These are phyloP conservation scores for Poeciliopsis gracilis DNA, from an alignment of 2,797 vertebrate genomes.

Conservation along the genomic window DNA sequence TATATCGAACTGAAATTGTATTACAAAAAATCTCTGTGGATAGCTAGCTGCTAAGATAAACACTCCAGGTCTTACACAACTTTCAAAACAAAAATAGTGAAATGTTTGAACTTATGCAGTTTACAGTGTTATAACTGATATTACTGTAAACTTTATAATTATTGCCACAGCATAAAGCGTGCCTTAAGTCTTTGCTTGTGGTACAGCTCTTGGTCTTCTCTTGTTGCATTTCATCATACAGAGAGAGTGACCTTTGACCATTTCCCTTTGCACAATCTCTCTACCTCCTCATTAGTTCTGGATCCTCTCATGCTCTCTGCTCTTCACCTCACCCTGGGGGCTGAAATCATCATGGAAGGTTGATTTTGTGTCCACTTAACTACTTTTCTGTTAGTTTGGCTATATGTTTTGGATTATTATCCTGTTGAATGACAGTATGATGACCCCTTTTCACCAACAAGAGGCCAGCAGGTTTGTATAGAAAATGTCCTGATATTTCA, in stretches of 20 bases:
- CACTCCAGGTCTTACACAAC: not conserved
- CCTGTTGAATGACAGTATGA: not conserved
- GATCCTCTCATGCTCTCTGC: not conserved
- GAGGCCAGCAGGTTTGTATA: not conserved
- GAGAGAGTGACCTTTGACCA: not conserved
- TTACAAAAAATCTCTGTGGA: not conserved
- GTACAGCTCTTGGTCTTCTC: not conserved
- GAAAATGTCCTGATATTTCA: not conserved
- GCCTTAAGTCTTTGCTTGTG: too few relatives aligned
- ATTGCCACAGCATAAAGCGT: not conserved
- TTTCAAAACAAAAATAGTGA: not conserved
- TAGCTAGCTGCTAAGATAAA: not conserved
- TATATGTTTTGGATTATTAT: not conserved
- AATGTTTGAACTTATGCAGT: not conserved
- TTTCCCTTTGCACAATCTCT: not conserved
- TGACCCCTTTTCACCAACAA: not conserved
- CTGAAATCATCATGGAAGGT: not conserved
- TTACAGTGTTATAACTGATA: not conserved
- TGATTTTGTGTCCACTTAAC: not conserved
- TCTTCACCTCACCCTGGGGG: not conserved
- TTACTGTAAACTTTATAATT: not conserved
- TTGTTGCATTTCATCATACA: constrained; percentile 1
- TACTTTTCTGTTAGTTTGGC: not conserved
- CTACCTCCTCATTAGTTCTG: not conserved
- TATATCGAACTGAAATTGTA: not conserved